Conservation (phyloP, 1,140 invertebrate species). For the Scaptodrosophila lebanonensis region DNA sequence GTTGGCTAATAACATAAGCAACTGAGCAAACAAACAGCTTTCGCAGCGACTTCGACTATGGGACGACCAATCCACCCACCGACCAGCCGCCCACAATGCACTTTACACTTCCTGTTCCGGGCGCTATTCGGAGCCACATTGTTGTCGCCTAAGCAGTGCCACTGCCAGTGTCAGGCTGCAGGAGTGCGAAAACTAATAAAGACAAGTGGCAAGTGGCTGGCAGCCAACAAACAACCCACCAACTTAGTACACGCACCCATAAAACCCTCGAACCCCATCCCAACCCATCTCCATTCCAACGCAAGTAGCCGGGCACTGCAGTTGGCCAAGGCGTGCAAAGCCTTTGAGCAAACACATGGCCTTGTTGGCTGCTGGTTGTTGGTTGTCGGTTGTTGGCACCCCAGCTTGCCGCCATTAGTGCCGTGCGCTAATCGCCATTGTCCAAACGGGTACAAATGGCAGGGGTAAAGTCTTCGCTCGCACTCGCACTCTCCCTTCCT, state of each 20-base stretch:
- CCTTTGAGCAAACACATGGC: constrained; percentile 67
- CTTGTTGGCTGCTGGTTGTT: constrained; percentile 12
- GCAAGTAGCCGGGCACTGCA: neutral
- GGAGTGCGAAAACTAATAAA: constrained; percentile 70
- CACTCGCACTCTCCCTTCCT: neutral
- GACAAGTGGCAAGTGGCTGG: constrained; percentile 67
- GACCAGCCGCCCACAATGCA: constrained; percentile 26
- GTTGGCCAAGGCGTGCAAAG: constrained; percentile 22
- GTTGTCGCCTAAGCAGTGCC: constrained; percentile 14
- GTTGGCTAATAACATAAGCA: constrained; percentile 71
- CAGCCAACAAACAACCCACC: constrained; percentile 26
- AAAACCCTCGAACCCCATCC: neutral
- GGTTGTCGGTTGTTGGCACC: neutral
- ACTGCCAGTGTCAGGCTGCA: too few relatives aligned
- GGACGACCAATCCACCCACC: neutral
- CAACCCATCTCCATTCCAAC: neutral
- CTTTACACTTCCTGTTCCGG: constrained; percentile 21
- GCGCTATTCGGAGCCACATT: constrained; percentile 1
- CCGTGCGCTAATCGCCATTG: constrained; percentile 70
- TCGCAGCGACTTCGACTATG: constrained; percentile 16
- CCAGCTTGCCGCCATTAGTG: constrained; percentile 50
- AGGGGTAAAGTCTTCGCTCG: constrained; percentile 14
- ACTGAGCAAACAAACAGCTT: constrained; percentile 50
- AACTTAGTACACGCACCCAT: too few relatives aligned
- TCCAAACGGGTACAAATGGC: constrained; percentile 66